Evolutionary conservation across 92 coral and sea anemone species (phyloP).

Genomic region (Epizoanthus ramosus): DNA sequence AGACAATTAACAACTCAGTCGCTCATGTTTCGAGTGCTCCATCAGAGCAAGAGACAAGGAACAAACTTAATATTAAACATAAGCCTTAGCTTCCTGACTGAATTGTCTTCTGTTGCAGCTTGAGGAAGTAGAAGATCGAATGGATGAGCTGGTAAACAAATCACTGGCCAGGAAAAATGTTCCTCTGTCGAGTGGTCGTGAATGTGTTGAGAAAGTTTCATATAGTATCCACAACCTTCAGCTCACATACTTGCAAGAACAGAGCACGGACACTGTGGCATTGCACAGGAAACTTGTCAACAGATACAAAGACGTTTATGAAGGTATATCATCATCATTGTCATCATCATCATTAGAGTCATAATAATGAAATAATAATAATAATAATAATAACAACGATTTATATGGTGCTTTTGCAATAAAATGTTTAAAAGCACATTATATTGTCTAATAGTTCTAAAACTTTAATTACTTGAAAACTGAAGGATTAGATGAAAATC

Average conservation of each 20-base stretch:
- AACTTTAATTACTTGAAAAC: no score
- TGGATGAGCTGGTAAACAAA: conserved; percentile 91
- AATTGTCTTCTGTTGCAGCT: conserved; percentile 42
- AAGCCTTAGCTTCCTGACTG: background rate
- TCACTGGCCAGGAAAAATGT: conserved; percentile 83
- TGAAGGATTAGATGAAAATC: no score
- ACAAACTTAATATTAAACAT: background rate
- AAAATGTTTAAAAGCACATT: no score
- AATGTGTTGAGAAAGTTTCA: conserved; percentile 26
- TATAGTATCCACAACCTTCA: conserved; percentile 91
- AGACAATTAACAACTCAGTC: no score
- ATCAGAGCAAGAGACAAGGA: background rate
- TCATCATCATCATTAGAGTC: no score
- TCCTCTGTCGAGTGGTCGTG: conserved; percentile 28
- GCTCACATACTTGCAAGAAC: conserved; percentile 80
- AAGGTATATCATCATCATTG: conserved; percentile 32
- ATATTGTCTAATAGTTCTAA: no score
- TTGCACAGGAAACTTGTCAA: conserved; percentile 84
- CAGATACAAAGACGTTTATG: conserved; percentile 65
- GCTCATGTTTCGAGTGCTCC: no score
- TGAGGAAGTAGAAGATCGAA: conserved; percentile 91
- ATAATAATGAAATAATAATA: no score
- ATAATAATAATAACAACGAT: no score
- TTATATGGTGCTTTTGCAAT: no score
- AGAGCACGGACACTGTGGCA: conserved; percentile 50